Evolutionary conservation across 2,888 invertebrate genomes (phyloP).

Genomic region (Acrobasis suavella): DNA sequence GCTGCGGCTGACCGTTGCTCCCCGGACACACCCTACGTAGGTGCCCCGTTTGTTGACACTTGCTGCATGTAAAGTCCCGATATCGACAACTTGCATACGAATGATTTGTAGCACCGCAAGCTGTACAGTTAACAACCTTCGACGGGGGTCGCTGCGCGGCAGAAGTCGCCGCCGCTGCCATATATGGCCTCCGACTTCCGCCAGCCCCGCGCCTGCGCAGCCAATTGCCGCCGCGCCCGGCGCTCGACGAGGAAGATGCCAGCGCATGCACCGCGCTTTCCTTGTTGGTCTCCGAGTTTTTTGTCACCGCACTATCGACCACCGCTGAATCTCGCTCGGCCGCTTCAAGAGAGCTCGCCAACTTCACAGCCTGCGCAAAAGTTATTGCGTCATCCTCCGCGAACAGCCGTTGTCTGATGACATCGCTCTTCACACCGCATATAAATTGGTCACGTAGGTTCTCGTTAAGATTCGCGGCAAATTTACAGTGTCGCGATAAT

Average conservation of each 20-base stretch:
- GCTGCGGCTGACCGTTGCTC: neutral
- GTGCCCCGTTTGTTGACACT: conserved; percentile 5
- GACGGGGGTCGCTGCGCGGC: neutral
- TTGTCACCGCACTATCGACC: neutral
- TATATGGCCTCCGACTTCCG: neutral
- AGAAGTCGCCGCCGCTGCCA: conserved; percentile 16
- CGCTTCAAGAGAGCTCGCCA: conserved; percentile 28
- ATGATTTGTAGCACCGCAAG: neutral
- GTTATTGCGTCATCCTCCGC: conserved; percentile 27
- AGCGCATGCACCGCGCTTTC: conserved; percentile 1
- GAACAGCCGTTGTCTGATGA: conserved; percentile 28
- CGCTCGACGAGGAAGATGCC: neutral
- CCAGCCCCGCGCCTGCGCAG: neutral
- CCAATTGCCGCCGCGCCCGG: neutral
- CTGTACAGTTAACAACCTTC: neutral
- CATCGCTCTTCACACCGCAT: conserved; percentile 27
- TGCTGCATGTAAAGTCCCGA: neutral
- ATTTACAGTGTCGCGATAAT: conserved; percentile 16
- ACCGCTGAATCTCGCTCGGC: conserved; percentile 27
- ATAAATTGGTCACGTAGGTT: conserved; percentile 25
- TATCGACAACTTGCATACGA: neutral
- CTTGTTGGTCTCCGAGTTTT: neutral
- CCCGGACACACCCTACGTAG: conserved; percentile 12
- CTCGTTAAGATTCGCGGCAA: conserved; percentile 12
- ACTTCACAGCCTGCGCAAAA: conserved; percentile 21